These are phyloP conservation scores for Chrysolina haemoptera DNA, from an alignment of 2,888 invertebrate species.

Conservation along the genomic window DNA sequence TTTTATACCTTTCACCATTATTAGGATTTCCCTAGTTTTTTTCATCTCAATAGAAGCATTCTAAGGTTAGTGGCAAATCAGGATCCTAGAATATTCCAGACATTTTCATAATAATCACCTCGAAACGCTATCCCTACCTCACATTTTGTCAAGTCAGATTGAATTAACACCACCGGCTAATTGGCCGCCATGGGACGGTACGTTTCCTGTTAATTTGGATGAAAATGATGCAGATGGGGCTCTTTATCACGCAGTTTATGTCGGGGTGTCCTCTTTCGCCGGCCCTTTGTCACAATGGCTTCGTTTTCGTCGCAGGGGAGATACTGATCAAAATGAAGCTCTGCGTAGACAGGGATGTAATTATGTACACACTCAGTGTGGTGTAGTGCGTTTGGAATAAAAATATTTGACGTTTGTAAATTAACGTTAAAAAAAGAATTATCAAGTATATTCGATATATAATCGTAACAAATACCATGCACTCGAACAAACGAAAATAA, in stretches of 20 bases:
- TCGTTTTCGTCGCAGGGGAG: neutral
- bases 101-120: conserved; percentile 8
- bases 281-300: conserved; percentile 16
- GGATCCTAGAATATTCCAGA: neutral
- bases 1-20: too few relatives aligned
- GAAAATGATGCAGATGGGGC: conserved; percentile 18
- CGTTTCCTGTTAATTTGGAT: conserved; percentile 1
- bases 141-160: conserved; percentile 14
- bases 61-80: too few relatives aligned
- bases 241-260: conserved; percentile 17
- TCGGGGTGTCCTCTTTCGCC: conserved; percentile 4
- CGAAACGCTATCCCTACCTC: neutral
- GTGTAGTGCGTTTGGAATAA: neutral
- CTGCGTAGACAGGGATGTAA: neutral
- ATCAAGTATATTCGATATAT: too few relatives aligned
- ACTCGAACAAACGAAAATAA: too few relatives aligned
- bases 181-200: conserved; percentile 18
- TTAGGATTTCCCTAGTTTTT: too few relatives aligned
- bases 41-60: too few relatives aligned
- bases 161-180: conserved; percentile 17
- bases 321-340: conserved; percentile 3
- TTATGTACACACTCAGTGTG: neutral
- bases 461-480: too few relatives aligned
- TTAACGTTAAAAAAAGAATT: too few relatives aligned
- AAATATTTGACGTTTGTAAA: too few relatives aligned